A percentile compares a stretch with the other conserved stretches of the same genome.
These are phyloP conservation scores for Galaxea fascicularis DNA, from an alignment of 92 coral and sea anemone species.

Conservation along the genomic window DNA sequence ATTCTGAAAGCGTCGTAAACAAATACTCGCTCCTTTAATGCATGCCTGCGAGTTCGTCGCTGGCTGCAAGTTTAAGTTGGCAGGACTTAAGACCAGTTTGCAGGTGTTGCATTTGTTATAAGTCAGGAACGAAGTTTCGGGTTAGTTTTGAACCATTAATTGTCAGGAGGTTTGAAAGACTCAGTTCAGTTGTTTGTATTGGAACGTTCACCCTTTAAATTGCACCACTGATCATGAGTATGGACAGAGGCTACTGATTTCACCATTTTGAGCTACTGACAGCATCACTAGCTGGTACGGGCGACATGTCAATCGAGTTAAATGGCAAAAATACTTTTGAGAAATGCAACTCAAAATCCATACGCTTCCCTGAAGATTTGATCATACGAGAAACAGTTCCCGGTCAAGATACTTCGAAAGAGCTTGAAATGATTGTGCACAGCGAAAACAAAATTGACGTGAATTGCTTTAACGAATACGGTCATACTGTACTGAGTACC, in stretches of 20 bases:
- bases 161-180: too few relatives aligned
- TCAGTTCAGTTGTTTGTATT: too few relatives aligned
- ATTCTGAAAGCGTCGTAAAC: background rate
- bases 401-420: conserved; percentile 76
- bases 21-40: conserved; percentile 13
- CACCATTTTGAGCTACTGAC: too few relatives aligned
- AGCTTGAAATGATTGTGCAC: conserved; percentile 71
- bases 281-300: background rate
- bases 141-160: too few relatives aligned
- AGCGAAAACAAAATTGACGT: conserved; percentile 65
- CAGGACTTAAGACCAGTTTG: too few relatives aligned
- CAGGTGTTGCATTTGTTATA: background rate
- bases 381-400: conserved; percentile 88
- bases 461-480: conserved; percentile 75
- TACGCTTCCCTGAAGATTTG: conserved; percentile 85
- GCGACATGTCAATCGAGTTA: conserved; percentile 11
- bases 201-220: too few relatives aligned
- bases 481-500: conserved; percentile 83
- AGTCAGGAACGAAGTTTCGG: background rate
- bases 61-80: too few relatives aligned
- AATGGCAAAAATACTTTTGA: background rate
- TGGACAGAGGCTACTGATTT: too few relatives aligned
- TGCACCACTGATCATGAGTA: too few relatives aligned
- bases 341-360: background rate
- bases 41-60: background rate